Percentiles rank a stretch among this genome's conserved stretches.
These are phyloP conservation scores for Sipha flava DNA, from an alignment of 1,140 invertebrate species.

Conservation along the genomic window DNA sequence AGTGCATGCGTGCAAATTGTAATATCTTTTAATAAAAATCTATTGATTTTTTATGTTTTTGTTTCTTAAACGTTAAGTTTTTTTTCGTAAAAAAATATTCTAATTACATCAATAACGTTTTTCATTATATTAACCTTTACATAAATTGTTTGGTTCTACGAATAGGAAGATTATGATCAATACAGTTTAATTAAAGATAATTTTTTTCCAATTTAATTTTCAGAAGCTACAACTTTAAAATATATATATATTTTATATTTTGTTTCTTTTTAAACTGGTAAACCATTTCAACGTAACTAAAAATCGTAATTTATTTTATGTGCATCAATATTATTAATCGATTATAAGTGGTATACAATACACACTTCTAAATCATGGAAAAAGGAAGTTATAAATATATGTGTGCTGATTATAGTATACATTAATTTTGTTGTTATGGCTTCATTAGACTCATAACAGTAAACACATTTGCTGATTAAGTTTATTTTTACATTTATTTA, in stretches of 20 bases:
- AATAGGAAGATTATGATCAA: no score
- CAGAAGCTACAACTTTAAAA: no score
- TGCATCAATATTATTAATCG: not conserved
- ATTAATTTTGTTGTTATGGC: slow-evolving; percentile 10
- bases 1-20: not conserved
- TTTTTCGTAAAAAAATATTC: no score
- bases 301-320: not conserved
- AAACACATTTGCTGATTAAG: slow-evolving; percentile 24
- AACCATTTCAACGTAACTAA: not conserved
- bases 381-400: no score
- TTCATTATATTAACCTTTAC: no score
- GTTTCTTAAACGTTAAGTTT: not conserved
- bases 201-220: no score
- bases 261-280: not conserved
- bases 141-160: no score
- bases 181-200: no score
- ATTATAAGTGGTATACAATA: no score
- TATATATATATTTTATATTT: no score
- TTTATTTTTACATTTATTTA: not conserved
- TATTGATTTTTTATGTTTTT: not conserved
- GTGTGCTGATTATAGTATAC: no score
- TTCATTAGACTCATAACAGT: slow-evolving; percentile 27
- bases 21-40: not conserved
- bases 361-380: not conserved
- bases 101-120: no score